These are phyloP conservation scores for Cavia porcellus DNA, from an alignment of 2,113 vertebrate species.

Conservation along the genomic window DNA sequence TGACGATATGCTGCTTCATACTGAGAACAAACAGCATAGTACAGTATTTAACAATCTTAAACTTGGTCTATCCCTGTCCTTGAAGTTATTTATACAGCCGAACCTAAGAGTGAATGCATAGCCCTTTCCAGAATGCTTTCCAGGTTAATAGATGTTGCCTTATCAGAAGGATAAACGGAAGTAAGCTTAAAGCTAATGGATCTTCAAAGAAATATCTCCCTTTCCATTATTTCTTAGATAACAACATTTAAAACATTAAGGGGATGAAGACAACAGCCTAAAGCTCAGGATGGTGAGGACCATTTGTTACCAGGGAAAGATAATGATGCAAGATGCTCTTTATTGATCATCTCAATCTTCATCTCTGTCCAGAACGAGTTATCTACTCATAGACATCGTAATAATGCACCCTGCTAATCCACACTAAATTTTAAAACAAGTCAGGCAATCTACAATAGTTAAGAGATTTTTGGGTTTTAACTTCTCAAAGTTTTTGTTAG, in stretches of 20 bases:
- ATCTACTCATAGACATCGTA: background rate
- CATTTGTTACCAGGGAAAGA: background rate
- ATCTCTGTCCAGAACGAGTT: background rate
- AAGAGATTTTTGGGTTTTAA: slow-evolving; percentile 40
- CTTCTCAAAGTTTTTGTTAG: background rate
- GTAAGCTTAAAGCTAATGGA: slow-evolving; percentile 54
- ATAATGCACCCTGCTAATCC: background rate
- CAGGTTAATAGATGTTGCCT: slow-evolving; percentile 24
- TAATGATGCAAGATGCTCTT: background rate
- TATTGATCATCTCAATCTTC: background rate
- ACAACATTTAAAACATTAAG: background rate
- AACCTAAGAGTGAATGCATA: background rate
- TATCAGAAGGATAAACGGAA: slow-evolving; percentile 13
- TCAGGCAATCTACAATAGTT: background rate
- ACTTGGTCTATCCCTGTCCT: background rate
- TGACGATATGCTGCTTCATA: background rate
- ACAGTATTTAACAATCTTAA: background rate
- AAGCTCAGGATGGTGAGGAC: background rate
- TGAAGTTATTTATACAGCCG: background rate
- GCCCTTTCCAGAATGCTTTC: background rate
- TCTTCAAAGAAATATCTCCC: slow-evolving; percentile 50
- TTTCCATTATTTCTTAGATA: background rate
- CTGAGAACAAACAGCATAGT: background rate
- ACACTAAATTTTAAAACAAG: background rate
- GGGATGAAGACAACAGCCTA: background rate